Conservation (phyloP, 2,888 invertebrate species). For the Drosophila ochracea region DNA sequence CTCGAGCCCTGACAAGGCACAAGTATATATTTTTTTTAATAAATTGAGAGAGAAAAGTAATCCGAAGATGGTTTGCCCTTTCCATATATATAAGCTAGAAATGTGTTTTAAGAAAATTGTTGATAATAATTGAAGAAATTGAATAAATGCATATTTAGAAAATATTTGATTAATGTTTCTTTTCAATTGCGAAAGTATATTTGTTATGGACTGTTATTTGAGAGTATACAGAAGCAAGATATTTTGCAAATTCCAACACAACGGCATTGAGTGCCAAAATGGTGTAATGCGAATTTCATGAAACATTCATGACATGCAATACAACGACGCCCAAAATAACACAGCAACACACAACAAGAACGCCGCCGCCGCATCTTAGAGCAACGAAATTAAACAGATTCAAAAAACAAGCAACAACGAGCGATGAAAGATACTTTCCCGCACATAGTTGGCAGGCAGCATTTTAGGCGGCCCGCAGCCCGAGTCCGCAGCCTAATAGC, state of each 20-base stretch:
- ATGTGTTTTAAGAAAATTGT: background rate
- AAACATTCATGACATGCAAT: slow-evolving; percentile 62
- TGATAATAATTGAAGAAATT: background rate
- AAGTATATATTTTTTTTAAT: slow-evolving; percentile 21
- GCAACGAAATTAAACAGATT: slow-evolving; percentile 54
- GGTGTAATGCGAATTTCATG: slow-evolving; percentile 54
- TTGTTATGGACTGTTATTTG: background rate
- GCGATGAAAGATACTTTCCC: slow-evolving; percentile 38
- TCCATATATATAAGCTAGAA: too few relatives aligned
- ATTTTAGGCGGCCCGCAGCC: slow-evolving; percentile 10
- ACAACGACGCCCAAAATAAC: slow-evolving; percentile 30
- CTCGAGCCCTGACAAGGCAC: slow-evolving; percentile 5
- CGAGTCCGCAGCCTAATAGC: slow-evolving; percentile 30
- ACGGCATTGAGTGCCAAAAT: slow-evolving; percentile 14
- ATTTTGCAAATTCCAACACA: background rate
- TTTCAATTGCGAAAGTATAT: background rate
- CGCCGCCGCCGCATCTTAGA: slow-evolving; percentile 9
- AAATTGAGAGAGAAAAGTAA: background rate
- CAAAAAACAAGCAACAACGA: slow-evolving; percentile 17
- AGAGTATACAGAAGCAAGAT: slow-evolving; percentile 14
- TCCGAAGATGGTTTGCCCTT: slow-evolving; percentile 15
- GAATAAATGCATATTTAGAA: background rate
- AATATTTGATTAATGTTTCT: too few relatives aligned
- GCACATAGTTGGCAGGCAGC: slow-evolving; percentile 39
- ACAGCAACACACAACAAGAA: slow-evolving; percentile 18